Evolutionary conservation across 2,113 vertebrate species (phyloP), one percentile per base, ranked within the genome.

Genomic region (Nicator chloris): DNA sequence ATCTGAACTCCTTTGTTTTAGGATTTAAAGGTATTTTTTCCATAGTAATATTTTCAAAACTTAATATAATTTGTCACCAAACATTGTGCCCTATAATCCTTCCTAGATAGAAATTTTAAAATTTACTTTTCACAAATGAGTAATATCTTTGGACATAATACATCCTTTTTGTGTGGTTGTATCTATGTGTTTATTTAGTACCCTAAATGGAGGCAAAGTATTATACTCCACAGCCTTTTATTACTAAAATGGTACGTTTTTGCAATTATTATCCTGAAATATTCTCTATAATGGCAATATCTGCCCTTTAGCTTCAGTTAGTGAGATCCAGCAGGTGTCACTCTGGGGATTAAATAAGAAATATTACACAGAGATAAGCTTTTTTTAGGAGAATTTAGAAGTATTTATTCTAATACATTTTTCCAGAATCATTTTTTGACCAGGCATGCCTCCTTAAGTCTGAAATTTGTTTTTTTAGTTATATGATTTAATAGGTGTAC

Each of bases 241-340:
- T 64, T 77, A 37, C 10, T 53, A 39, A 70, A 64, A 65, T 20
- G 20, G 6, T 15, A 31, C 1, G 0, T 10, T 82, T 90, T 78
- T 85, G 28, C n/a, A 17, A 18, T 40, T 11, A 10, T 75, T 37
- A 31, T 85, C 51, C 49, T 63, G 30, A n/a, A 50, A 42, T 40
- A 26, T 47, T 81, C 44, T 64, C 35, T 54, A 2, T 37, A 22
- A 40, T 64, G 45, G 40, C 12, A 50, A 19, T 73, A 65, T 50
- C 65, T 70, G 31, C 8, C 51, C 31, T 87, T 93, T 72, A n/a
- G 51, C 85, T 89, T 89, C 88, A 94, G 42, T 82, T 70, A 28
- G 42, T 76, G 49, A 83, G 92, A 91, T 94, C 95, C 95, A 96
- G 97, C 91, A 97, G 93, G 93, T 97, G 96, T 97, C 95, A 97